A percentile compares a stretch with the other conserved stretches of the same genome.
Evolutionary conservation across 2,113 vertebrate genomes (phyloP).

Genomic region (Zeus faber): DNA sequence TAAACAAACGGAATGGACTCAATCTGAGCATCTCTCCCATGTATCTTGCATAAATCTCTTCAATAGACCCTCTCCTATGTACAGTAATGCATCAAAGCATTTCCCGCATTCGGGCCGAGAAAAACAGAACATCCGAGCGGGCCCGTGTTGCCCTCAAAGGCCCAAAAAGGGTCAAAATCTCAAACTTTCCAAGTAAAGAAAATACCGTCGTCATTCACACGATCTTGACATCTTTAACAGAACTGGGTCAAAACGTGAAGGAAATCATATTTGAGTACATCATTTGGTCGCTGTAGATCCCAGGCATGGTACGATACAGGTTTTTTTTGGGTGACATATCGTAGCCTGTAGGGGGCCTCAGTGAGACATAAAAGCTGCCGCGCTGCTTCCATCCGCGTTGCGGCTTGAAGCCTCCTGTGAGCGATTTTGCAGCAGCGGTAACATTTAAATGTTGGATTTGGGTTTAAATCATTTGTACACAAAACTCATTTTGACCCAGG

Average conservation of each 20-base stretch:
- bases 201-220: slow-evolving; percentile 22
- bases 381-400: too few species aligned
- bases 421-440: too few species aligned
- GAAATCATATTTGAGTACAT: slow-evolving; percentile 8
- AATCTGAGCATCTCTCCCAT: slow-evolving; percentile 34
- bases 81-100: slow-evolving; percentile 48
- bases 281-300: neutral
- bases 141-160: slow-evolving; percentile 24
- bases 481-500: neutral
- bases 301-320: neutral
- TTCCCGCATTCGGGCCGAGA: too few species aligned
- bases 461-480: slow-evolving; percentile 2
- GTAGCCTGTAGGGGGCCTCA: too few species aligned
- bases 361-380: too few species aligned
- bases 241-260: slow-evolving; percentile 18
- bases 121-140: slow-evolving; percentile 23
- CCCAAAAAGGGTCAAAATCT: slow-evolving; percentile 18
- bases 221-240: slow-evolving; percentile 24
- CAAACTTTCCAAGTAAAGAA: slow-evolving; percentile 57
- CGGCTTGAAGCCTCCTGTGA: too few species aligned
- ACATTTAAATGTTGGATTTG: too few species aligned
- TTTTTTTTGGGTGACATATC: too few species aligned
- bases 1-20: slow-evolving; percentile 23
- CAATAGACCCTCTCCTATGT: slow-evolving; percentile 65
- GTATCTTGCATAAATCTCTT: slow-evolving; percentile 67